Evolutionary conservation across 2,888 invertebrate genomes (phyloP), one percentile per base, ranked within the genome.

Genomic region (Tachina grossa): DNA sequence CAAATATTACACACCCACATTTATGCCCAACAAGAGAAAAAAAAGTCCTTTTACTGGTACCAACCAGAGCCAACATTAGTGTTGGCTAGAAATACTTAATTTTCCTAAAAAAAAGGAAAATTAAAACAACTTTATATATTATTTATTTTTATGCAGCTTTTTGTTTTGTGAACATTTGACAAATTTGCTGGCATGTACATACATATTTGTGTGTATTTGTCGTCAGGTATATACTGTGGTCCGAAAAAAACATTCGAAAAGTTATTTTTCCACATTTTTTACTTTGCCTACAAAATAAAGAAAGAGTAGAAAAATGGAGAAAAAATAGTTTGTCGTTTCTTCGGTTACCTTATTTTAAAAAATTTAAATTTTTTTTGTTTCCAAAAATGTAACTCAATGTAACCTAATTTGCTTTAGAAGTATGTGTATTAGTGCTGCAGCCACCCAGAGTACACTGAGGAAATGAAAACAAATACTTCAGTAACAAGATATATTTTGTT

Each of bases 381-480:
- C 16, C 16, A 61, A 84, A 75, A 71, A 76, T 76, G n/a, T 65
- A 76, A 84, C 49, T 74, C 72, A 81, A 78, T 77, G 49, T 78
- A 81, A 77, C 81, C 84, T 78, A 85, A 85, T 85, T 85, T 85
- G 59, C 53, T 55, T 65, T 22, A 19, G 16, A 61, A 31, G 31
- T 31, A 6, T 47, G 16, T 31, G 49, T 16, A 74, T 57, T 65
- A 71, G 43, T 43, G 41, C 16, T n/a, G 43, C 41, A 53, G 45
- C 47, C 41, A 53, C 41, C 47, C 11, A 31, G 22, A 51, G 11
- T 31, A 68, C 63, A 55, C 79, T 16, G 11, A 74, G 16, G 16
- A 45, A 41, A 69, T 31, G 31, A 6, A 31, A 31, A 31, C 31
- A 31, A 31, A 31, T 31, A 6, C 31, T 31, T 6, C 31, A 31